Conservation (phyloP, 1,140 invertebrate species). For the Trissolcus basalis region DNA sequence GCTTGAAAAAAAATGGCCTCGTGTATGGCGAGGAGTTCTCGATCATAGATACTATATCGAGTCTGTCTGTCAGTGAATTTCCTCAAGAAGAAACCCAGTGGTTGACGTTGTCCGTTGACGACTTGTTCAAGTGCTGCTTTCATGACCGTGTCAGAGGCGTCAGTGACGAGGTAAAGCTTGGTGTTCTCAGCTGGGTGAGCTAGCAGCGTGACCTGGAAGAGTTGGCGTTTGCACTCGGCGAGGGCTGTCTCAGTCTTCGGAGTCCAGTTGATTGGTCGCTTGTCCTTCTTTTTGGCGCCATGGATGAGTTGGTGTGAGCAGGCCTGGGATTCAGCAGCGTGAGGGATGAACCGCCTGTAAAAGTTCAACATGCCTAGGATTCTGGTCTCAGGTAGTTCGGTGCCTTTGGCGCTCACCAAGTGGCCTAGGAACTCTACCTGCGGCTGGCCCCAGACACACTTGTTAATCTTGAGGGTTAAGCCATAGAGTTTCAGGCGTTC, state of each 20-base stretch:
- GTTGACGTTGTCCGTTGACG: conserved; percentile 50
- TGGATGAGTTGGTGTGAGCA: conserved; percentile 33
- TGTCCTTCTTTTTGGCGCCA: conserved; percentile 59
- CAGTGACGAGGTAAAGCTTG: conserved; percentile 47
- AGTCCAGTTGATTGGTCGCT: conserved; percentile 58
- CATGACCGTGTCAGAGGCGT: conserved; percentile 67
- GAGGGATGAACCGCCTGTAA: conserved; percentile 63
- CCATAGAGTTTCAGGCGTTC: background rate
- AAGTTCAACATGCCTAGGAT: conserved; percentile 73
- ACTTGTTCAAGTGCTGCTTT: conserved; percentile 68
- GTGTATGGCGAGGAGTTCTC: conserved; percentile 12
- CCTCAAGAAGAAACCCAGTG: conserved; percentile 65
- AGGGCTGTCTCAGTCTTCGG: conserved; percentile 50
- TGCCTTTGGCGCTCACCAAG: conserved; percentile 60
- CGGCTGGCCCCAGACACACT: background rate
- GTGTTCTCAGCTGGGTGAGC: conserved; percentile 50
- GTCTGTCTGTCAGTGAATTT: conserved; percentile 63
- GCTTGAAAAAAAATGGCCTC: conserved; percentile 63
- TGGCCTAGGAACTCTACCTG: conserved; percentile 58
- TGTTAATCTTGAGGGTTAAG: background rate
- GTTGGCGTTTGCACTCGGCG: conserved; percentile 53
- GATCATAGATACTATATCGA: conserved; percentile 71
- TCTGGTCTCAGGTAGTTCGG: conserved; percentile 44
- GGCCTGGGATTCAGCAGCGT: conserved; percentile 55
- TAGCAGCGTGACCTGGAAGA: conserved; percentile 11